A percentile compares a stretch with the other conserved stretches of the same genome.
Conservation (phyloP, 2,888 invertebrate genomes). For the Diloba caeruleocephala region DNA sequence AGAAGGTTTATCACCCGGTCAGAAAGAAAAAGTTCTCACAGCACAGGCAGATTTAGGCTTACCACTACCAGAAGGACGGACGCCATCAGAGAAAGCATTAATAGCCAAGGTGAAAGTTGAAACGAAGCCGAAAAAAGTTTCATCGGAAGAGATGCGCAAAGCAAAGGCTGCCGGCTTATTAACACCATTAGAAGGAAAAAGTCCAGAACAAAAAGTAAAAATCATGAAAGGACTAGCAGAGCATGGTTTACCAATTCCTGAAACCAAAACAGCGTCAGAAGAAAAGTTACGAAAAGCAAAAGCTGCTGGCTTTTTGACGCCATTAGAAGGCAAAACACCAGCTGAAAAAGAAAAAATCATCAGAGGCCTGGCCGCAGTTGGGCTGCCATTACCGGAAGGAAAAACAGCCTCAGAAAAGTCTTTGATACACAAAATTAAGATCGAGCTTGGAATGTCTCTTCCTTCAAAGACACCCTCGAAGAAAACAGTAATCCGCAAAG, state of each 20-base stretch:
- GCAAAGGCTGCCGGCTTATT: slow-evolving; percentile 4
- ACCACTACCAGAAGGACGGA: slow-evolving; percentile 27
- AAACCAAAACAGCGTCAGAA: slow-evolving; percentile 30
- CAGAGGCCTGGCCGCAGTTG: slow-evolving; percentile 2
- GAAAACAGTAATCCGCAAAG: slow-evolving; percentile 58
- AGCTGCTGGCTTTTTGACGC: slow-evolving; percentile 3
- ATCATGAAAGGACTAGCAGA: slow-evolving; percentile 19
- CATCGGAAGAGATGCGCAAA: too few species aligned
- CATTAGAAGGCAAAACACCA: slow-evolving; percentile 6
- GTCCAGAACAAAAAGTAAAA: slow-evolving; percentile 19
- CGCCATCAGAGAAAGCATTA: too few species aligned
- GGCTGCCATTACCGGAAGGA: slow-evolving; percentile 10
- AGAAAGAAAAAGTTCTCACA: slow-evolving; percentile 36
- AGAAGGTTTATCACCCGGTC: slow-evolving; percentile 44
- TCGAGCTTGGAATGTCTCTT: slow-evolving; percentile 54
- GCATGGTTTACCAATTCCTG: slow-evolving; percentile 25
- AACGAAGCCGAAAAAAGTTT: too few species aligned
- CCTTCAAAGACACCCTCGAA: slow-evolving; percentile 59
- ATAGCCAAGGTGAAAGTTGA: too few species aligned
- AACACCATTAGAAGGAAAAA: slow-evolving; percentile 27
- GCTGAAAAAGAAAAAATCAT: slow-evolving; percentile 16
- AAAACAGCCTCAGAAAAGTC: slow-evolving; percentile 12
- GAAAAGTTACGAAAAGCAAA: slow-evolving; percentile 18
- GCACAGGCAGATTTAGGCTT: slow-evolving; percentile 12
- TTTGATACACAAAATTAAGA: slow-evolving; percentile 13